Evolutionary conservation across 2,797 vertebrate genomes (phyloP).

Genomic region (Bryconaethiops microstoma): DNA sequence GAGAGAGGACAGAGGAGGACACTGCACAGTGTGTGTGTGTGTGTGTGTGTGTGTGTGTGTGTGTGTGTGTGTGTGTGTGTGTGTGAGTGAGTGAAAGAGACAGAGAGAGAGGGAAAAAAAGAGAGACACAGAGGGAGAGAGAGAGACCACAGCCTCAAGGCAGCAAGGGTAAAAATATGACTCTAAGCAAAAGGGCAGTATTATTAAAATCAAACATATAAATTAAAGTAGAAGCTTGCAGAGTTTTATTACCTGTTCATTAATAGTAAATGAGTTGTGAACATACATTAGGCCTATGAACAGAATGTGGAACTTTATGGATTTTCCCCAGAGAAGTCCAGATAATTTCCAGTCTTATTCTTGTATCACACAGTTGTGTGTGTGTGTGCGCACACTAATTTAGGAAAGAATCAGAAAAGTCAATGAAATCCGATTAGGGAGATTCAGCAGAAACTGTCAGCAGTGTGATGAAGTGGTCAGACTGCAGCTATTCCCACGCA

Average conservation of each 20-base stretch:
- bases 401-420: conserved; percentile 36
- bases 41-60: conserved; percentile 16
- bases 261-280: neutral
- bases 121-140: no score
- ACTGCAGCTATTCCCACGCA: neutral
- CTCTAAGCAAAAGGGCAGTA: neutral
- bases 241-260: neutral
- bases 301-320: neutral
- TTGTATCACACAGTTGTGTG: neutral
- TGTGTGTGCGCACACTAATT: conserved; percentile 10
- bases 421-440: conserved; percentile 52
- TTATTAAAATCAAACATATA: neutral
- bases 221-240: neutral
- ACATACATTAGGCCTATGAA: neutral
- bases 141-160: neutral
- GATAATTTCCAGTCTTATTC: neutral
- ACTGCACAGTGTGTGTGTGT: neutral
- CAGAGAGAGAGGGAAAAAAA: no score
- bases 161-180: conserved; percentile 4
- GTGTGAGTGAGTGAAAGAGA: no score
- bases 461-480: conserved; percentile 45
- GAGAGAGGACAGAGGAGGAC: conserved; percentile 39
- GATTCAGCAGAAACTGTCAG: conserved; percentile 55
- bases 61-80: conserved; percentile 7
- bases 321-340: neutral